Percentiles rank a stretch among this genome's conserved stretches.
These are phyloP conservation scores for Spialia ferax DNA, from an alignment of 2,888 invertebrate genomes.

Conservation along the genomic window DNA sequence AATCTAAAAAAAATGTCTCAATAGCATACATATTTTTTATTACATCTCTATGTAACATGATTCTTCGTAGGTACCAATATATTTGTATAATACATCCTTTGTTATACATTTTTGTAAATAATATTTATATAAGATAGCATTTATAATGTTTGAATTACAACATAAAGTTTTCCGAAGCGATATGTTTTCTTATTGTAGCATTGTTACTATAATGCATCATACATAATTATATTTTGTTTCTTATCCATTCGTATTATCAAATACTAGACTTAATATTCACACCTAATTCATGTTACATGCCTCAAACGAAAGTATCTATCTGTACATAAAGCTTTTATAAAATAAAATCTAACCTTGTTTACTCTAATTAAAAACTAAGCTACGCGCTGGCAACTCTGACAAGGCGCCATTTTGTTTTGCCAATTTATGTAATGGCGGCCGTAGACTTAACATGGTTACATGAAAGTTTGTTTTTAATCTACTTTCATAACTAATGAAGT, in stretches of 20 bases:
- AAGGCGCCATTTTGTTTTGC: conserved; percentile 64
- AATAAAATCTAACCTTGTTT: conserved; percentile 80
- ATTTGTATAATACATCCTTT: conserved; percentile 24
- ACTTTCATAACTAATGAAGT: conserved; percentile 2
- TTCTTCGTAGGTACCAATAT: conserved; percentile 10
- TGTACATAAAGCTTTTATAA: conserved; percentile 84
- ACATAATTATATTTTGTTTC: conserved; percentile 62
- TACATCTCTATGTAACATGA: conserved; percentile 2
- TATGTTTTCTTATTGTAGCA: conserved; percentile 85
- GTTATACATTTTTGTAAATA: conserved; percentile 60
- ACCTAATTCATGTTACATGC: conserved; percentile 74
- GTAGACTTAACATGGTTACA: neutral
- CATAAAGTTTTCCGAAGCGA: conserved; percentile 78
- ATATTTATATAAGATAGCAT: conserved; percentile 58
- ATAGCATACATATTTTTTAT: neutral
- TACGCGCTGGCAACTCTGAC: conserved; percentile 74
- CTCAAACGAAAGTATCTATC: conserved; percentile 76
- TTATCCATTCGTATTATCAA: conserved; percentile 78
- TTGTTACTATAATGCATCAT: conserved; percentile 66
- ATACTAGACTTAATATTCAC: conserved; percentile 82
- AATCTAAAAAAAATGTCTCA: neutral
- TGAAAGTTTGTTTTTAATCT: neutral
- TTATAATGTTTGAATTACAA: conserved; percentile 50
- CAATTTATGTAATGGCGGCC: conserved; percentile 63
- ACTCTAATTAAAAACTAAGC: conserved; percentile 73